Base-by-base conservation (phyloP, 2,888 invertebrate genomes). In the Aleiodes leptofemur region DNA sequence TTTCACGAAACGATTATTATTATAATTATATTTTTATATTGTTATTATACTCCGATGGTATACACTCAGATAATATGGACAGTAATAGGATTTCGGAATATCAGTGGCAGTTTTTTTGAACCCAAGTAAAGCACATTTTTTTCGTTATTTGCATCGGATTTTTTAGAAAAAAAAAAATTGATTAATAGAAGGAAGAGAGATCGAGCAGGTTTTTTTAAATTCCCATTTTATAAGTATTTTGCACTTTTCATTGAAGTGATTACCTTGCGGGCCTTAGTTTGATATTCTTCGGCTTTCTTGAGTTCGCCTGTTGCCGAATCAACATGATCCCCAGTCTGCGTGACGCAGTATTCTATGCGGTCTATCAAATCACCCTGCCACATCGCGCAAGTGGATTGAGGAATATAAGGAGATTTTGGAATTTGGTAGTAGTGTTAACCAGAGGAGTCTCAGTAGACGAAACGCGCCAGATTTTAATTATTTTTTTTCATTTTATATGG, bases 301-400 rank as follows among this genome's bases (percentile, higher is more conserved):
- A 97, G 94, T 90, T 98, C 94, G 83, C 91, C 92, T 85, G 94
- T 94, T 84, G 96, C 97, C 81, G 93, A 92, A 88, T 94, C 94
- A 86, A 97, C 95, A 92, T 95, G 95, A 90, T 96, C 95, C 83
- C 93, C 93, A 82, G 97, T 95, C 90, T 95, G 94, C 86, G 94
- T 94, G 83, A 98, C 97, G 91, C 97, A 96, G 92, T 95, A 95
- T 92, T 98, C 97, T 91, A 98, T 96, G 90, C 96, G 93, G 92
- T 97, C 97, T 89, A 97, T 94, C 93, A 97, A 94, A 91, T 97
- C 97, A 89, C 97, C 98, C 97, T 98, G 92, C 77, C 84, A 78
- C 80, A 77, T 77, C 79, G 82, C 80, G 78, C 34, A 51, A 50
- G 75, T 70, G 56, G 81, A 76, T 77, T 76, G 61, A 76, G 81